These are phyloP conservation scores for Apamea sordens DNA, from an alignment of 2,888 invertebrate species.

Conservation along the genomic window DNA sequence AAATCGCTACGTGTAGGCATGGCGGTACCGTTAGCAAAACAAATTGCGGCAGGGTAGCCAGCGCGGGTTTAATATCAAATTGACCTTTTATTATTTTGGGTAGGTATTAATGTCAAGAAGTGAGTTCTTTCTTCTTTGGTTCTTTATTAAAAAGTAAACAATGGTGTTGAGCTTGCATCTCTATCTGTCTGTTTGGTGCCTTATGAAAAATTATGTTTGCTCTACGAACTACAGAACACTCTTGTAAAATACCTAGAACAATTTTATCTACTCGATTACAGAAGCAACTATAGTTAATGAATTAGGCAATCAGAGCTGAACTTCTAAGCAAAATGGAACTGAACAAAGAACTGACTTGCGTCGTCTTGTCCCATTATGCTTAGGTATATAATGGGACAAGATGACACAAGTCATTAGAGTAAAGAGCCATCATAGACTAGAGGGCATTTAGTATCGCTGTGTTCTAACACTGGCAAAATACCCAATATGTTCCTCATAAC, in stretches of 20 bases:
- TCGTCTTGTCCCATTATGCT: too few species aligned
- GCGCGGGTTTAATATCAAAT: conserved; percentile 17
- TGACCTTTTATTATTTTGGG: conserved; percentile 21
- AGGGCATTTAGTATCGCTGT: background rate
- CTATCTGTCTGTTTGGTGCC: background rate
- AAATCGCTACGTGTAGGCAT: conserved; percentile 81
- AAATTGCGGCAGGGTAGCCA: conserved; percentile 51
- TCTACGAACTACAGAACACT: background rate
- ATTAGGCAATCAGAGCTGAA: background rate
- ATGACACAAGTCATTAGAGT: background rate
- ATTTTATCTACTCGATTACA: too few species aligned
- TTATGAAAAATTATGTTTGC: background rate
- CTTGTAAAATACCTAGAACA: too few species aligned
- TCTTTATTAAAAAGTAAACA: background rate
- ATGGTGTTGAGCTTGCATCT: background rate
- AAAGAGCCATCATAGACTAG: background rate
- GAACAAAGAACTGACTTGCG: background rate
- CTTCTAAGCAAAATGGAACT: background rate
- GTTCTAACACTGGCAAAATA: background rate
- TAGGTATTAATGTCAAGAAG: background rate
- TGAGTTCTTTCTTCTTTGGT: background rate
- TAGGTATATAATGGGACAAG: background rate
- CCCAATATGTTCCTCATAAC: background rate
- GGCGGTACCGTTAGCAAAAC: conserved; percentile 79
- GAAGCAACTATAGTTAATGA: too few species aligned